Percentiles rank a stretch among this genome's conserved stretches.
Conservation (phyloP, 2,888 invertebrate species). For the Leptinotarsa rubiginosa region DNA sequence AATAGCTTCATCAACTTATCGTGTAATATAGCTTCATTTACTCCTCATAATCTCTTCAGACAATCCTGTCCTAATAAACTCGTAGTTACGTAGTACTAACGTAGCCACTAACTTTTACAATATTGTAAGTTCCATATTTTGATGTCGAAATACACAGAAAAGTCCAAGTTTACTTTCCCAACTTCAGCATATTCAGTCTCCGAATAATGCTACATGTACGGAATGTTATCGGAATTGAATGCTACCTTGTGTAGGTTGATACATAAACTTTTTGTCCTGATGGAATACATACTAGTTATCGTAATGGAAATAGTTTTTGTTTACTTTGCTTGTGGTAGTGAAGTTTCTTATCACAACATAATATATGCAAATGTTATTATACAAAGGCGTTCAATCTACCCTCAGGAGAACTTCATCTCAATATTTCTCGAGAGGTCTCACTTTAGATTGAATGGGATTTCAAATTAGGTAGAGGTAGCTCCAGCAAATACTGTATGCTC, state of each 20-base stretch:
- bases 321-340: not conserved
- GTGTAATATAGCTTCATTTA: too few species aligned
- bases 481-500: too few species aligned
- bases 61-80: too few species aligned
- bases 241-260: slow-evolving; percentile 37
- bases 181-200: slow-evolving; percentile 4
- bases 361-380: slow-evolving; percentile 6
- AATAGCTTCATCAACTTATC: too few species aligned
- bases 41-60: too few species aligned
- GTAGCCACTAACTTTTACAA: too few species aligned
- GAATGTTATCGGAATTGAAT: slow-evolving; percentile 36
- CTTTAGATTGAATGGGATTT: not conserved
- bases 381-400: not conserved
- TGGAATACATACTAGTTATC: slow-evolving; percentile 46
- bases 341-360: not conserved
- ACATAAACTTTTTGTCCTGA: slow-evolving; percentile 36
- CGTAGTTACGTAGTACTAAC: too few species aligned
- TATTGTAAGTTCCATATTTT: too few species aligned
- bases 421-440: not conserved
- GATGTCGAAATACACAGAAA: too few species aligned
- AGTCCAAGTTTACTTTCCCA: slow-evolving; percentile 23
- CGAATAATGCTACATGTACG: slow-evolving; percentile 28
- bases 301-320: slow-evolving; percentile 21
- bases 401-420: not conserved
- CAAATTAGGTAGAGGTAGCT: not conserved